These are phyloP conservation scores for Scolopax rusticola DNA, from an alignment of 2,797 vertebrate species.

Conservation along the genomic window DNA sequence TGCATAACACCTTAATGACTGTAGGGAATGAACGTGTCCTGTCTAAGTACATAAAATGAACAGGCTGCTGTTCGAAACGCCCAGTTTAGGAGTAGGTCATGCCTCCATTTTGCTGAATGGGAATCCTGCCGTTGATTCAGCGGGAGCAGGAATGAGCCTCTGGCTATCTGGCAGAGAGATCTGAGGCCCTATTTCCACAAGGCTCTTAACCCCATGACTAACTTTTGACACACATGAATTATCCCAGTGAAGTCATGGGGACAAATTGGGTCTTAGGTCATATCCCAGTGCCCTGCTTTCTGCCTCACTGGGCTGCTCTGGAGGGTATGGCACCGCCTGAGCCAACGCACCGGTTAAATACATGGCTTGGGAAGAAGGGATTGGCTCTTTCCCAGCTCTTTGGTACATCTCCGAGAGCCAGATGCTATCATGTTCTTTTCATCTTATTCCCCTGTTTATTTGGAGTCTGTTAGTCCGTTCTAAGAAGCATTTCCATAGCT, in stretches of 20 bases:
- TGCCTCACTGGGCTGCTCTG: neutral
- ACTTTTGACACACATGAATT: neutral
- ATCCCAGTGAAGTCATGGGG: neutral
- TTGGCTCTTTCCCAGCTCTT: neutral
- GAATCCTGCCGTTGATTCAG: constrained; percentile 12
- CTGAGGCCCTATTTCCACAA: neutral
- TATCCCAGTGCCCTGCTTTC: neutral
- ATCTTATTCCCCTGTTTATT: neutral
- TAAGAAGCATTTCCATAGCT: neutral
- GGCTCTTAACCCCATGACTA: neutral
- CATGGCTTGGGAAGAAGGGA: neutral
- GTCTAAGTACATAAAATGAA: neutral
- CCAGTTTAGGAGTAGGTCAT: neutral
- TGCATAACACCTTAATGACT: neutral
- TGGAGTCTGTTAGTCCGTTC: neutral
- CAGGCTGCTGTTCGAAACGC: neutral
- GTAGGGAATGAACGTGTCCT: neutral
- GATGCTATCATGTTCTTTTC: neutral
- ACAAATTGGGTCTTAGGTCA: neutral
- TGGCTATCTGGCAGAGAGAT: constrained; percentile 22
- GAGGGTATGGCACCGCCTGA: neutral
- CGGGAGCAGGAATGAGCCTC: constrained; percentile 29
- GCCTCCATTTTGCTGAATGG: constrained; percentile 16
- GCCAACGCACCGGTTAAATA: neutral
- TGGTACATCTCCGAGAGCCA: neutral